Evolutionary conservation across 92 coral and sea anemone species (phyloP), one percentile per base, ranked within the genome.

Genomic region (Porites divaricata): DNA sequence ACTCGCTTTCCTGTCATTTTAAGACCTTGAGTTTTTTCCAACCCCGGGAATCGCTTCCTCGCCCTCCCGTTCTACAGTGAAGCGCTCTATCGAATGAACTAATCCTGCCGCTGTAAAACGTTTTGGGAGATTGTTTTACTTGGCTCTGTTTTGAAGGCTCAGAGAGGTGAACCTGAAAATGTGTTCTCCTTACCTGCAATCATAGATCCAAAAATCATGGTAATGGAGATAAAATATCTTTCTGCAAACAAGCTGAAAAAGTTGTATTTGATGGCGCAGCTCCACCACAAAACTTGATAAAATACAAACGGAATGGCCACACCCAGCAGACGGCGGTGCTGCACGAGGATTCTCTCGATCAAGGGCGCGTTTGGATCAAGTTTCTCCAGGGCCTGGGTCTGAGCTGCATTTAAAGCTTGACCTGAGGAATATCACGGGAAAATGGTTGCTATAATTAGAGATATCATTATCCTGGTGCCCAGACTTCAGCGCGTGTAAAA

Each of bases 191-290:
- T 81, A 95, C 98, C 98, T 92, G 98, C 95, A 56, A 92, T 89
- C 76, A 95, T 90, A 8, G 98, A 95, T 11, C 98, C 98, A 79
- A 95, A 93, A 52, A 95, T 87, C 96, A 95, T 95, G 10, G 96
- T 93, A 22, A 95, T 86, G 58, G 95, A 79, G 84, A 95, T 92
- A 69, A 49, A 93, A 65, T 72, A 95, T 74, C 89, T 87, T 12
- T 95, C 95, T 56, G 89, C 87, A 82, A 95, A 95, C 49, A 78
- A 69, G 19, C 77, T 22, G 95, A 95, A 92, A 73, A 88, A 91
- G 74, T 89, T 75, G 77, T 90, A 81, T 56, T 83, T 87, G 28
- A 95, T 90, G n/a, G 92, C 92, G 51, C 91, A 71, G 24, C 95
- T 89, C 96, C 95, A 95, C 96, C 96, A 95, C 50, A 91, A 84